Percentiles rank a stretch among this genome's conserved stretches.
phyloP scores from a whole-genome alignment of 2,888 invertebrate genomes.

The Alviniconcha strummeri region DNA sequence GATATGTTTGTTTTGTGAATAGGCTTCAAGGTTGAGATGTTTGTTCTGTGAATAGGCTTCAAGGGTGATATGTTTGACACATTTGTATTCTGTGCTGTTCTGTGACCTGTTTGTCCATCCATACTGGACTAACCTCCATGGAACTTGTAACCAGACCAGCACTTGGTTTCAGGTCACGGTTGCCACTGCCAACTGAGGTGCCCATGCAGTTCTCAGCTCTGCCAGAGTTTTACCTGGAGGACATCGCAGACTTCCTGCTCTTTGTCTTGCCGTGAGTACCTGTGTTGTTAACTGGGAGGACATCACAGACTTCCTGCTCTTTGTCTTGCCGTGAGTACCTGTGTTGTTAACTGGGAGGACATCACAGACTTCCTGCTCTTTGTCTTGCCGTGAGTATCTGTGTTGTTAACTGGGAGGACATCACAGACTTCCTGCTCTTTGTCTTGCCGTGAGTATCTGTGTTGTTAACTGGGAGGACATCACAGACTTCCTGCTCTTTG shows the following conservation, averaged over 20 bases:
- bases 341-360: conserved; percentile 89
- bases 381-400: conserved; percentile 87
- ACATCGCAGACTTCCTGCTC: conserved; percentile 95
- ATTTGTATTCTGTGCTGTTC: too few relatives aligned
- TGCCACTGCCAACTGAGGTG: conserved; percentile 78
- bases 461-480: conserved; percentile 89
- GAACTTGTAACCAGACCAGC: too few relatives aligned
- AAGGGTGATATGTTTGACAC: too few relatives aligned
- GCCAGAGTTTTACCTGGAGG: conserved; percentile 98
- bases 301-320: conserved; percentile 95
- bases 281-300: conserved; percentile 85
- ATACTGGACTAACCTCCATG: too few relatives aligned
- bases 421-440: conserved; percentile 95
- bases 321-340: conserved; percentile 89
- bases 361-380: conserved; percentile 96
- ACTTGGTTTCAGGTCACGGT: conserved; percentile 45
- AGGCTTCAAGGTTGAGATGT: too few relatives aligned
- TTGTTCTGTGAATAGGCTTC: too few relatives aligned
- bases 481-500: conserved; percentile 94
- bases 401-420: conserved; percentile 90
- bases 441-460: conserved; percentile 87
- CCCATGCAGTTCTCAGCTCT: conserved; percentile 89
- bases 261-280: conserved; percentile 91
- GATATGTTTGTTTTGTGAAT: too few relatives aligned
- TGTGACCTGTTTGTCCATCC: too few relatives aligned